A percentile compares a stretch with the other conserved stretches of the same genome.
Evolutionary conservation across 2,113 vertebrate species (phyloP).

Genomic region (Embiotoca jacksoni): DNA sequence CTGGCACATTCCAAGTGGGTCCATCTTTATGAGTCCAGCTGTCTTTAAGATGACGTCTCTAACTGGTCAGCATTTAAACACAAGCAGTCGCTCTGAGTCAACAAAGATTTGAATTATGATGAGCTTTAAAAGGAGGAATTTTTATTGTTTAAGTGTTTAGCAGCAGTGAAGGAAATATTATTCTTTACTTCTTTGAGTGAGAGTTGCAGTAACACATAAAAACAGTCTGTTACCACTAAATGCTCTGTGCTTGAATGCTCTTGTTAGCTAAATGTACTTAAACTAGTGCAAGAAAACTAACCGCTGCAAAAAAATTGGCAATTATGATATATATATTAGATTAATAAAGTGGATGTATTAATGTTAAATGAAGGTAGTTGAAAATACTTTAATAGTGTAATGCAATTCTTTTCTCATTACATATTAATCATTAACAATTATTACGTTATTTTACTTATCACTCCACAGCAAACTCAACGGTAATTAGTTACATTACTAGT

Average conservation of each 20-base stretch:
- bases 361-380: too few relatives aligned
- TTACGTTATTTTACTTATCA: too few relatives aligned
- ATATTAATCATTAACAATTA: too few relatives aligned
- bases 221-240: background rate
- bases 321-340: too few relatives aligned
- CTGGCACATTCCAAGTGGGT: slow-evolving; percentile 71
- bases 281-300: too few relatives aligned
- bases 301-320: too few relatives aligned
- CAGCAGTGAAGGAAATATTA: background rate
- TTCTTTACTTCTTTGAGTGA: slow-evolving; percentile 1
- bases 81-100: slow-evolving; percentile 59
- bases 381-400: too few relatives aligned
- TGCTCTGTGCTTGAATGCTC: background rate
- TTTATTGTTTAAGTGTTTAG: slow-evolving; percentile 69
- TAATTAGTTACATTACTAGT: too few relatives aligned
- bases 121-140: slow-evolving; percentile 65
- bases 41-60: slow-evolving; percentile 56
- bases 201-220: background rate
- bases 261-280: background rate
- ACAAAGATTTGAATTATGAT: slow-evolving; percentile 72
- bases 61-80: slow-evolving; percentile 57
- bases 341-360: too few relatives aligned
- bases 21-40: slow-evolving; percentile 76
- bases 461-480: too few relatives aligned
- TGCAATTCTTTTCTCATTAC: too few relatives aligned